Evolutionary conservation across 2,797 vertebrate genomes (phyloP), one percentile per base, ranked within the genome.

Genomic region (Tenualosa ilisha): DNA sequence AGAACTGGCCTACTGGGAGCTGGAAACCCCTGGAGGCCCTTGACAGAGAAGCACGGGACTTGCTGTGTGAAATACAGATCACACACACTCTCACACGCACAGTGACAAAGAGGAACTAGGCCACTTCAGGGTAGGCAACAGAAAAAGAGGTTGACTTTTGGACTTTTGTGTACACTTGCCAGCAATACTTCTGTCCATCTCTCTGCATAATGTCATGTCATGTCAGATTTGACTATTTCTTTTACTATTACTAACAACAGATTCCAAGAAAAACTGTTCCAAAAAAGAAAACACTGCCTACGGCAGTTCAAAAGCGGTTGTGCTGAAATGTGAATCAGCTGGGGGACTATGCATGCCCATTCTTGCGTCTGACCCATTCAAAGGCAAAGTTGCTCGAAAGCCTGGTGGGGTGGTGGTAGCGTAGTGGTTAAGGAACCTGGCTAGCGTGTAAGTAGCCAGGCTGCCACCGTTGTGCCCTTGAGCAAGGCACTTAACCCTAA

Each of bases 1-100:
- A 89, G 86, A 68, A 83, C 50, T 53, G 75, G 6, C 31, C 68
- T 75, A 15, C 43, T 46, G 53, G 56, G 84, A 65, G 51, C 9
- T 26, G 81, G 56, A 82, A 22, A 17, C 53, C 85, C 75, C 61
- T 24, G 11, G 63, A 81, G 87, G 72, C 72, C 7, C 0, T 3
- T 3, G 56, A 72, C 65, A 37, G 26, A 37, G 65, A 72, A 31
- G 26, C 26, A 26, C 37, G 65, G 26, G 31, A 72, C 65, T 72
- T 31, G 54, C 54, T 72, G 65, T 37, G 26, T 17, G 65, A 37
- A 72, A n/a, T 26, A 68, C 26, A 8, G 26, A 68, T 31, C 24
- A 15, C 65, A 68, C 63, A 37, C 24, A 37, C 63, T 3, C 26
- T 40, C 26, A 72, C 65, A 72, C 65, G 40, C 65, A 40, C 68